Evolutionary conservation across 1,140 invertebrate species (phyloP), one percentile per base, ranked within the genome.

Genomic region (Linepithema humile): DNA sequence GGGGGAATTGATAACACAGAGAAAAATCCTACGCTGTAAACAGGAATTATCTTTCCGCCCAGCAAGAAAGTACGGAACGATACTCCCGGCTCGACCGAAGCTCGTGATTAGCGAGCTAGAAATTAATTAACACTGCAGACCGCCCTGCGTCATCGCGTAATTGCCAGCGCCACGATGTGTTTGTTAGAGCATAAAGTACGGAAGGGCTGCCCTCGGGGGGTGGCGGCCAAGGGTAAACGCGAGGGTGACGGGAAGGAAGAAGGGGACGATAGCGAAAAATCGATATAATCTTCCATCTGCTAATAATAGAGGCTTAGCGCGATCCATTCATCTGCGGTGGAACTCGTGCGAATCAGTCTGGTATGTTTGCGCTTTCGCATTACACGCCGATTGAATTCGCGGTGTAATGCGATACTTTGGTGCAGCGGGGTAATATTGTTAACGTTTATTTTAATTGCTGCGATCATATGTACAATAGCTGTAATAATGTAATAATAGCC

Each of bases 221-320:
- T 77, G 85, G 64, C 82, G 88, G 82, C 87, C 69, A 75, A 75
- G 73, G 85, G 84, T 73, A 84, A 53, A 48, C 23, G 53, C 72
- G 82, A 86, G 88, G 82, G 85, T 72, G 29, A 70, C 55, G 53
- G 69, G 85, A 90, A 88, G 84, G 86, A 87, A 89, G 86, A 53
- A 57, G 32, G 88, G 35, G 12, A 55, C 88, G 90, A 90, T 43
- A 73, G 57, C 53, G 67, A 82, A 87, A 91, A 93, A 94, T 94
- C 93, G 92, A 94, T 94, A 92, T 92, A 94, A 94, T 94, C 93
- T 93, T 89, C 92, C 92, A 93, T 94, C 92, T 93, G 91, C 92
- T 94, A 93, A 94, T 93, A 94, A 94, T 92, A 92, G 92, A 92
- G 91, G 92, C 91, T 93, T 91, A 92, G 90, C 89, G 85, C 88